phyloP scores from a whole-genome alignment of 2,888 invertebrate species.

The Drosophila yooni region DNA sequence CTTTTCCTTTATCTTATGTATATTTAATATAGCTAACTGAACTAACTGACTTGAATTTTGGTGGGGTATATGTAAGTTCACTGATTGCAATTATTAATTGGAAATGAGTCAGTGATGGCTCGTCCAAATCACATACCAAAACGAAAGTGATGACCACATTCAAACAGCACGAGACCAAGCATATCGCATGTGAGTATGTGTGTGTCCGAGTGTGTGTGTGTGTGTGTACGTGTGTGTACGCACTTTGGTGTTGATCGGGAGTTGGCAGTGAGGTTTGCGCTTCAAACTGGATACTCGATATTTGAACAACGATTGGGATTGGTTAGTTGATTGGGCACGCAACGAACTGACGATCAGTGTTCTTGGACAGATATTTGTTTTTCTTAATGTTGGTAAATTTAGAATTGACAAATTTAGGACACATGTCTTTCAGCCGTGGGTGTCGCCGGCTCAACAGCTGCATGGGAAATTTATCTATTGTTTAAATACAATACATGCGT shows the following conservation, averaged over 20 bases:
- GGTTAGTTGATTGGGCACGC: conserved; percentile 22
- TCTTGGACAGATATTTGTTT: conserved; percentile 38
- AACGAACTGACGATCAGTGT: conserved; percentile 38
- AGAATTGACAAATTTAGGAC: conserved; percentile 70
- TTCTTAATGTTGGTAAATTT: conserved; percentile 48
- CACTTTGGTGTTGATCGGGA: conserved; percentile 28
- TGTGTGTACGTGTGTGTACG: too few species aligned
- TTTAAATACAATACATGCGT: conserved; percentile 24
- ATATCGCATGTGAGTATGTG: conserved; percentile 3
- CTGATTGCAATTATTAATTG: neutral
- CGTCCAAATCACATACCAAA: conserved; percentile 32
- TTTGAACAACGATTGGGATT: conserved; percentile 41
- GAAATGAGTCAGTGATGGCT: conserved; percentile 34
- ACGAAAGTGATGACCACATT: conserved; percentile 64
- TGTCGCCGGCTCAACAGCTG: conserved; percentile 48
- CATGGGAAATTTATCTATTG: conserved; percentile 65
- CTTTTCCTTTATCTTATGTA: neutral
- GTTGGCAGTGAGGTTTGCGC: conserved; percentile 23
- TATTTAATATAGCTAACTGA: neutral
- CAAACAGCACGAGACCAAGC: conserved; percentile 62
- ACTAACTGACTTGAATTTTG: neutral
- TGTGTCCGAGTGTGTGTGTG: neutral
- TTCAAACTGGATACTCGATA: conserved; percentile 36
- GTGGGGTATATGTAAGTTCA: neutral
- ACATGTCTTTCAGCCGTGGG: conserved; percentile 28